Evolutionary conservation across 2,888 invertebrate species (phyloP), one percentile per base, ranked within the genome.

Genomic region (Eilema depressum): DNA sequence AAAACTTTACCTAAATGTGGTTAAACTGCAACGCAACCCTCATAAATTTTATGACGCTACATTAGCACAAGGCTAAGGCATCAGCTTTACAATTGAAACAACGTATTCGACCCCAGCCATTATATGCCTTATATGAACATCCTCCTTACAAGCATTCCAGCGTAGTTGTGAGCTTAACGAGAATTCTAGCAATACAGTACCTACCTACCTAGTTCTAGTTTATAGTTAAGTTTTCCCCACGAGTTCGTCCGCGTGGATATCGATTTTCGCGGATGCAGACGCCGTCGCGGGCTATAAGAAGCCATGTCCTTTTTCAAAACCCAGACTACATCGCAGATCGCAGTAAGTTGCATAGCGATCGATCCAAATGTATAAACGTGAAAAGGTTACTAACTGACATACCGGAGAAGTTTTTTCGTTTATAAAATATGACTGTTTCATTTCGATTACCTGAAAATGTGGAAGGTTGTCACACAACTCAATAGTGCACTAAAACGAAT

Each of bases 241-340:
- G n/a, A 53, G 53, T 53, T 53, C 53, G 53, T 8, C 53, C 53
- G 53, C 53, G n/a, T n/a, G 53, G 53, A n/a, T 53, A 53, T 53
- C n/a, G 53, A 53, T 53, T 53, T 53, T 53, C 53, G 10, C n/a
- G 53, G 53, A 53, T 53, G 53, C 53, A 53, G 53, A 53, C 53
- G 53, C 20, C n/a, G 47, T 47, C 47, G 53, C n/a, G 53, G 20
- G 53, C 53, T 53, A 10, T 20, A 53, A 53, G 53, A 53, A 53
- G 53, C 53, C 53, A 53, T 53, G 53, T 53, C n/a, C n/a, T 53
- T 53, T 53, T 53, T 53, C 47, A 53, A 20, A 53, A 20, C 20
- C 53, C n/a, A 53, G n/a, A 53, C n/a, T 53, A 53, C n/a, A 53
- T 53, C n/a, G 53, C 53, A 53, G 2, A 53, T 53, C n/a, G 53